Base-by-base conservation (phyloP, 2,888 invertebrate species). In the Octonoba sinensis region DNA sequence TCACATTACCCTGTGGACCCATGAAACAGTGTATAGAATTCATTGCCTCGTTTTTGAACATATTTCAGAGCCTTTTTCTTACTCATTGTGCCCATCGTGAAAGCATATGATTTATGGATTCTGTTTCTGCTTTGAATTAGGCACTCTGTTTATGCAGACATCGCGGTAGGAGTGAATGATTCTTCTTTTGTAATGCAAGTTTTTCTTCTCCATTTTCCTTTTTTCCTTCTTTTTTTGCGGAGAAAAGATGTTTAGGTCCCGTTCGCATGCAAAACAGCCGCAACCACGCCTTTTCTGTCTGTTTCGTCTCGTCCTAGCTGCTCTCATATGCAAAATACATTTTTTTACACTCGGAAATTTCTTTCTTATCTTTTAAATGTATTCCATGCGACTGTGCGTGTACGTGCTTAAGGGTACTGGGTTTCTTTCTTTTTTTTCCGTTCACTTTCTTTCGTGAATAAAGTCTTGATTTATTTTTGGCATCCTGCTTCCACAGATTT, bases 311-410 rank as follows among this genome's bases (percentile, higher is more conserved):
- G 51, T 60, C 51, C 66, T 51, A 46, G 51, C 72, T 66, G 54
- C 72, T 72, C 64, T 72, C 73, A 69, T 81, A 81, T 81, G 79
- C 73, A 81, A 81, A 81, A 73, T 81, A 27, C 36, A 47, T 67
- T 57, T 60, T 72, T 70, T 71, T 54, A 44, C 27, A 51, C 49
- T 67, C 47, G 22, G 22, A 51, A 60, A 27, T 62, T 69, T 60
- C 18, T 24, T 59, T 60, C 54, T 54, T 65, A 44, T 44, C 18
- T 54, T 20, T 44, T 47, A 69, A 57, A 56, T 60, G 51, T 27
- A 73, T 57, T 60, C 69, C 51, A 46, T 54, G 24, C 24, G 54
- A n/a, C 54, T 54, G 8, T n/a, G 69, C n/a, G 27, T 46, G 65
- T 81, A 69, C 73, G 73, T 73, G 79, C 67, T 66, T 79, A 57